Evolutionary conservation across 2,888 invertebrate genomes (phyloP).

Genomic region (Spodoptera exigua): DNA sequence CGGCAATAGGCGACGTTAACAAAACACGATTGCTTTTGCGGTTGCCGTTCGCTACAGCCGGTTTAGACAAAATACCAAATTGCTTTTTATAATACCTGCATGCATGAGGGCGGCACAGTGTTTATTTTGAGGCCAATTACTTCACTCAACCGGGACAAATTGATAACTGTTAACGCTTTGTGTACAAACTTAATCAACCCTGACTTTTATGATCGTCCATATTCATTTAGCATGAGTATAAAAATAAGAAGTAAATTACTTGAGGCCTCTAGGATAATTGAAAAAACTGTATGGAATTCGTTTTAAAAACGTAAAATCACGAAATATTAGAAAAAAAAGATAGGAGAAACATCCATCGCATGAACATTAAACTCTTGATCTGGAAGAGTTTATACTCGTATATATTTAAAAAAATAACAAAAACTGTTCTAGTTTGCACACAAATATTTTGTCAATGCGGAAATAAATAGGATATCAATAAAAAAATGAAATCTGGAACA

Average conservation of each 20-base stretch:
- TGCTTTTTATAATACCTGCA: slow-evolving; percentile 62
- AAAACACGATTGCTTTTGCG: slow-evolving; percentile 82
- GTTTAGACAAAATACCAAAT: slow-evolving; percentile 67
- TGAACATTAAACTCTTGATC: too few species aligned
- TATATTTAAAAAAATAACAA: too few species aligned
- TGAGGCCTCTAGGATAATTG: slow-evolving; percentile 1
- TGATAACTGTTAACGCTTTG: slow-evolving; percentile 44
- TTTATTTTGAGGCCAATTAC: slow-evolving; percentile 52
- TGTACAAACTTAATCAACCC: slow-evolving; percentile 26
- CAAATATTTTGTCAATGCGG: too few species aligned
- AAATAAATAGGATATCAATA: too few species aligned
- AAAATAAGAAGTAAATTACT: slow-evolving; percentile 19
- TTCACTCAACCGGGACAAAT: slow-evolving; percentile 42
- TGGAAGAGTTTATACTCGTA: too few species aligned
- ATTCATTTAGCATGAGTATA: slow-evolving; percentile 25
- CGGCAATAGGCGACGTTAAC: slow-evolving; percentile 82
- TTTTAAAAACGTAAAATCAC: too few species aligned
- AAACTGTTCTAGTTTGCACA: too few species aligned
- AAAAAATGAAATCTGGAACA: slow-evolving; percentile 10
- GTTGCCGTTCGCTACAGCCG: slow-evolving; percentile 74
- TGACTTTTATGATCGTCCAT: slow-evolving; percentile 33
- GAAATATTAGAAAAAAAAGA: neutral
- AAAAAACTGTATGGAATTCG: too few species aligned
- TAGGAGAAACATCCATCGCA: too few species aligned
- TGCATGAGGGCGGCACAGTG: slow-evolving; percentile 26